Evolutionary conservation across 2,113 vertebrate species (phyloP), one percentile per base, ranked within the genome.

Genomic region (Pelecanoides urinatrix): DNA sequence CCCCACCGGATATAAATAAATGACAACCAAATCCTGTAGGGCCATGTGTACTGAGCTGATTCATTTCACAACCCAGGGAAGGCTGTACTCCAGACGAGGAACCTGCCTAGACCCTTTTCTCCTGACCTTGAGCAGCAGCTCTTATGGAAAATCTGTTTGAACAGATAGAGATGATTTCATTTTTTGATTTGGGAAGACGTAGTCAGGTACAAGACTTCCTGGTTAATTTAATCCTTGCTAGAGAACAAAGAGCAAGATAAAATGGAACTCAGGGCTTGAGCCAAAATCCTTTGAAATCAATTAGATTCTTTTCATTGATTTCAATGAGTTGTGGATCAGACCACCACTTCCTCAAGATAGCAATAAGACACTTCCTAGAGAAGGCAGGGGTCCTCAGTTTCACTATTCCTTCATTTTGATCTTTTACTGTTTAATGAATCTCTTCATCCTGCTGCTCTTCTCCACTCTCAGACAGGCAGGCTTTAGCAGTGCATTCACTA

Each of bases 261-360:
- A 96, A 93, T 84, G 52, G 62, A 91, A 95, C 53, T 94, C 9
- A 7, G 53, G 23, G 83, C 73, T 97, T 92, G 36, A 97, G 84
- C 66, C 92, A 92, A 95, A 97, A 88, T 91, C 89, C 73, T 97
- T 61, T 94, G 91, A 97, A 86, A 93, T 96, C 89, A 95, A 87
- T 86, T 92, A 65, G 81, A 90, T 92, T 71, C 86, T 92, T 95
- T 97, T 87, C 95, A 92, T 50, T 96, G 95, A 82, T 97, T 95
- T 97, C 95, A 85, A 49, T 87, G 86, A 81, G 49, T 89, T 91
- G 89, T 95, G 97, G 86, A 94, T 95, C 95, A 97, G 92, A 95
- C 80, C 73, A 81, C 73, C 36, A 92, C 55, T 93, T 97, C 93
- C 94, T 94, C 88, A 94, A 94, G 90, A 58, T 92, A 93, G 92